These are phyloP conservation scores for Mycteria americana DNA, from an alignment of 2,797 vertebrate genomes.

Conservation along the genomic window DNA sequence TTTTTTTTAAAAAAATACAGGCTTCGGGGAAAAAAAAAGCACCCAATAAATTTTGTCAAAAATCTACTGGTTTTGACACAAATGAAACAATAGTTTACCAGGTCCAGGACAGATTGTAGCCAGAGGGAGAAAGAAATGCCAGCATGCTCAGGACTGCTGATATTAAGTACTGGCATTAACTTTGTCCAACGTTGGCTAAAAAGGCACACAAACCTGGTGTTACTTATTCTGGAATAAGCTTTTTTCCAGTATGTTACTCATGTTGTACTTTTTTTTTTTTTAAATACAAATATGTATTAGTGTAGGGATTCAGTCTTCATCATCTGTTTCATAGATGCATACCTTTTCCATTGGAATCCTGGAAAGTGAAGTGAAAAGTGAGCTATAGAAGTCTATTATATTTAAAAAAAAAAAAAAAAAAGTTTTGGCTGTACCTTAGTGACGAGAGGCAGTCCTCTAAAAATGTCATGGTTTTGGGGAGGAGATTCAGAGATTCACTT, in stretches of 20 bases:
- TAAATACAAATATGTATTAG: not conserved
- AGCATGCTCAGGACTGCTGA: not conserved
- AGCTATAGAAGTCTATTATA: not conserved
- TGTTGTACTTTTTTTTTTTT: not conserved
- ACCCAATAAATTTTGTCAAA: not conserved
- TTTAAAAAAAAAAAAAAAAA: not conserved
- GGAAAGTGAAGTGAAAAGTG: not conserved
- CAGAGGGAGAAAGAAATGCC: not conserved
- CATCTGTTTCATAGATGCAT: not conserved
- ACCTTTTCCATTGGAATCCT: not conserved
- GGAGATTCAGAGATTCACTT: not conserved
- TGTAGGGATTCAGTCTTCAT: not conserved
- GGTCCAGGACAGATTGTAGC: not conserved
- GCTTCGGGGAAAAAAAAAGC: not conserved
- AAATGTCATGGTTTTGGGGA: not conserved
- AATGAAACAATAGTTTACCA: not conserved
- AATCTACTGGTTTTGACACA: not conserved
- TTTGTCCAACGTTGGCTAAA: not conserved
- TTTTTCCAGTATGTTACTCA: not conserved
- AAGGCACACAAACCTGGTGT: not conserved
- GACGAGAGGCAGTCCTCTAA: not conserved
- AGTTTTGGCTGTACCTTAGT: not conserved
- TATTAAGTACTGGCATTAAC: not conserved
- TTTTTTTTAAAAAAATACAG: not conserved
- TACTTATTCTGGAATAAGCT: not conserved